phyloP scores from a whole-genome alignment of 2,888 invertebrate species.

The Netelia fuscicornis region DNA sequence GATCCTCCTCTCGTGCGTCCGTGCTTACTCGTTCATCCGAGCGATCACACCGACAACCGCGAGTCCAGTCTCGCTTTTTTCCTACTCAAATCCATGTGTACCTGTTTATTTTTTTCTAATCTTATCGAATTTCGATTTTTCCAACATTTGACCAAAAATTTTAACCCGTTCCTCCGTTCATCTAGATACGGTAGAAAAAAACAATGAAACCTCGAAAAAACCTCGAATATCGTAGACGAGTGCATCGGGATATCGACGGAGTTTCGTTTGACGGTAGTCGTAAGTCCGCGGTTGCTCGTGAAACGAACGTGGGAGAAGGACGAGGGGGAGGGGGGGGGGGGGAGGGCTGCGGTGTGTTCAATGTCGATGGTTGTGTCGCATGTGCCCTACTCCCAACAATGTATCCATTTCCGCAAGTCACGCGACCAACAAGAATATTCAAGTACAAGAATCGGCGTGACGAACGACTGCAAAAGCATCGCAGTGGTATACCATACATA shows the following conservation, averaged over 20 bases:
- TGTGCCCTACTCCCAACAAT: conserved; percentile 7
- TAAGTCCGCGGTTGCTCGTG: not conserved
- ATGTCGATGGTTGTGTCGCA: conserved; percentile 39
- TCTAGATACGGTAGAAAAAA: not conserved
- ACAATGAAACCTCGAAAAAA: not conserved
- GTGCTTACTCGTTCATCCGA: not conserved
- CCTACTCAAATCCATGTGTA: too few relatives aligned
- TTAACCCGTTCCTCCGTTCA: too few relatives aligned
- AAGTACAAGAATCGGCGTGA: conserved; percentile 62
- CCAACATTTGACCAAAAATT: too few relatives aligned
- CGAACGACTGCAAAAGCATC: conserved; percentile 65
- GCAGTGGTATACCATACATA: conserved; percentile 19
- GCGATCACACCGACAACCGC: not conserved
- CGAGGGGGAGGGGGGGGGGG: too few relatives aligned
- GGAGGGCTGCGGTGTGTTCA: not conserved
- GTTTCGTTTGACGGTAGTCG: not conserved
- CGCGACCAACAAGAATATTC: conserved; percentile 68
- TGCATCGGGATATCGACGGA: conserved; percentile 6
- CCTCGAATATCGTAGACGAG: not conserved
- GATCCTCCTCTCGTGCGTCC: too few relatives aligned
- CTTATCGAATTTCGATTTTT: too few relatives aligned
- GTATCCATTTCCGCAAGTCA: conserved; percentile 76
- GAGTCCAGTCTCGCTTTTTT: too few relatives aligned
- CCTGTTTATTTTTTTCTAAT: too few relatives aligned
- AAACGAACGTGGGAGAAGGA: not conserved